These are phyloP conservation scores for Triplophysa rosa DNA, from an alignment of 2,113 vertebrate genomes.

Conservation along the genomic window DNA sequence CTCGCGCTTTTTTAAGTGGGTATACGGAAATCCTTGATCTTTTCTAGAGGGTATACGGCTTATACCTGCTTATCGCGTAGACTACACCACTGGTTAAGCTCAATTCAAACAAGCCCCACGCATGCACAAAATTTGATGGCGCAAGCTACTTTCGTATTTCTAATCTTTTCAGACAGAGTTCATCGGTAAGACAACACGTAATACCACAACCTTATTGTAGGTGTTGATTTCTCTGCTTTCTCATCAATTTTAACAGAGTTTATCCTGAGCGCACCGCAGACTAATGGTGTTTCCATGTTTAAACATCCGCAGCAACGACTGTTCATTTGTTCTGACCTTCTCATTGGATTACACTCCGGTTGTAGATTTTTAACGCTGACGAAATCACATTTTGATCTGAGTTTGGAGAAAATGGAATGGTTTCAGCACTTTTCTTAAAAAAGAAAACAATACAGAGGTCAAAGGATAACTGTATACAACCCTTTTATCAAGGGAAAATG, in stretches of 20 bases:
- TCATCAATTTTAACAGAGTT: slow-evolving; percentile 2
- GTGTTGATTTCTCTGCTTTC: slow-evolving; percentile 15
- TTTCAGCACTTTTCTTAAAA: neutral
- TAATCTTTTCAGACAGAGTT: neutral
- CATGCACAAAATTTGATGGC: neutral
- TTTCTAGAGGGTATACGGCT: too few relatives aligned
- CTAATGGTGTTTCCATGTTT: slow-evolving; percentile 40
- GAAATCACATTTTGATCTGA: slow-evolving; percentile 18
- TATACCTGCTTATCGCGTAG: too few relatives aligned
- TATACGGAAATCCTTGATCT: too few relatives aligned
- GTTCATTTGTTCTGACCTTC: neutral
- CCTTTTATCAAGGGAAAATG: too few relatives aligned
- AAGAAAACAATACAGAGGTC: neutral
- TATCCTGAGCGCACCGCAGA: neutral
- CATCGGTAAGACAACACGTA: neutral
- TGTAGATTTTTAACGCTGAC: slow-evolving; percentile 18
- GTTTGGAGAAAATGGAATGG: neutral
- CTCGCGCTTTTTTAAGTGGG: too few relatives aligned
- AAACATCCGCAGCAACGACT: neutral
- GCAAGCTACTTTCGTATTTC: neutral
- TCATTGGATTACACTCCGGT: slow-evolving; percentile 21
- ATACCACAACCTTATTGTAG: neutral
- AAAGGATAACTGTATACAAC: neutral
- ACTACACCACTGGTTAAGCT: neutral
- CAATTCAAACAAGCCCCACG: neutral